These are phyloP conservation scores for Oryzias dopingdopingensis DNA, from an alignment of 2,797 vertebrate species.

Conservation along the genomic window DNA sequence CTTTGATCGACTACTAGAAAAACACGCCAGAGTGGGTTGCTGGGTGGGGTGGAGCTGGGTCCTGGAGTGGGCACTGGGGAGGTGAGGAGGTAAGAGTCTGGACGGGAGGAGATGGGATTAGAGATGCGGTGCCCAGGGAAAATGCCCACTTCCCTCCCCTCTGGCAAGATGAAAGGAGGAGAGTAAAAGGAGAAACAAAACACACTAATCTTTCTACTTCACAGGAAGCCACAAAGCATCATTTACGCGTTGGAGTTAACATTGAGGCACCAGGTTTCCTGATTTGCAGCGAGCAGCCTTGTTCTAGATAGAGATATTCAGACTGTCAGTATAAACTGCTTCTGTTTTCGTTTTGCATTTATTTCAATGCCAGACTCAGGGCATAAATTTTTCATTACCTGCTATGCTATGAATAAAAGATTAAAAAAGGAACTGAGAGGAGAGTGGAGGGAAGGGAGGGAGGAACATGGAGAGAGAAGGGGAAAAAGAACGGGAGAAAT, in stretches of 20 bases:
- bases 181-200: constrained; percentile 68
- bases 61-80: constrained; percentile 1
- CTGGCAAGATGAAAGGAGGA: constrained; percentile 65
- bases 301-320: constrained; percentile 99
- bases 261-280: constrained; percentile 76
- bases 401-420: constrained; percentile 99
- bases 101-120: constrained; percentile 45
- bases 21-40: constrained; percentile 37
- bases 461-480: constrained; percentile 51
- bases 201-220: constrained; percentile 75
- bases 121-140: constrained; percentile 45
- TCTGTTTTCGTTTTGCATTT: constrained; percentile 99
- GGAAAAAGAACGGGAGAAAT: constrained; percentile 26
- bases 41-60: constrained; percentile 1
- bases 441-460: constrained; percentile 55
- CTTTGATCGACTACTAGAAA: constrained; percentile 67
- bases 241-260: constrained; percentile 77
- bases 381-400: constrained; percentile 99
- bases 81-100: constrained; percentile 18
- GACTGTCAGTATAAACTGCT: constrained; percentile 99
- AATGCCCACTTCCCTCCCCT: constrained; percentile 64
- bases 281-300: constrained; percentile 93
- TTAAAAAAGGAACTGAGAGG: constrained; percentile 96
- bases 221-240: constrained; percentile 75
- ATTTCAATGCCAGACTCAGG: constrained; percentile 99